phyloP scores from a whole-genome alignment of 2,888 invertebrate genomes.

The Lasioglossum vierecki region DNA sequence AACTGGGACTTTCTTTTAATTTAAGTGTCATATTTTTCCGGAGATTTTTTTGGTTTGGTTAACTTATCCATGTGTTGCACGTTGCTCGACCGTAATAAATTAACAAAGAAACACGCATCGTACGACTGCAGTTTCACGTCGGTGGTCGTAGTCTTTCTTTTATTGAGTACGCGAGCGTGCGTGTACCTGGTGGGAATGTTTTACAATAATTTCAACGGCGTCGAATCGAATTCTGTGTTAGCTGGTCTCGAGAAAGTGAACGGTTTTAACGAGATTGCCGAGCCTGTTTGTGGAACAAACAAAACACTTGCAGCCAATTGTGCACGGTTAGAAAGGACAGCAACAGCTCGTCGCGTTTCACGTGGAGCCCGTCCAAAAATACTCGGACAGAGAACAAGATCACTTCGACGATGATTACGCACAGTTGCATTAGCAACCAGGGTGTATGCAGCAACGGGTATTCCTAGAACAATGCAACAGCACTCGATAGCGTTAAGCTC shows the following conservation, averaged over 20 bases:
- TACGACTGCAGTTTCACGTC: slow-evolving; percentile 28
- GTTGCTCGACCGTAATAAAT: not conserved
- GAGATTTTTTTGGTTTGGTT: slow-evolving; percentile 29
- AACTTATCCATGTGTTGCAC: slow-evolving; percentile 19
- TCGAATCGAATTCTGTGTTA: not conserved
- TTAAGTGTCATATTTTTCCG: slow-evolving; percentile 27
- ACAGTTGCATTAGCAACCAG: slow-evolving; percentile 82
- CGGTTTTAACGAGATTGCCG: slow-evolving; percentile 47
- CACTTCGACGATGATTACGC: slow-evolving; percentile 80
- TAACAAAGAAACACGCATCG: slow-evolving; percentile 13
- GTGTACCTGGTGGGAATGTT: not conserved
- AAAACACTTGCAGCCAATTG: slow-evolving; percentile 83
- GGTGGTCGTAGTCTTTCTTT: not conserved
- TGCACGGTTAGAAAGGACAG: slow-evolving; percentile 76
- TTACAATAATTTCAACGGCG: slow-evolving; percentile 27
- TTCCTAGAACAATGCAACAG: slow-evolving; percentile 70
- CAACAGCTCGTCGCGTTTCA: slow-evolving; percentile 79
- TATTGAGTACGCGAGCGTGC: slow-evolving; percentile 8
- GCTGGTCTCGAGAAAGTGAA: not conserved
- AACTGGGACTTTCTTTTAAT: slow-evolving; percentile 17
- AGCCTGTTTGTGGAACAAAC: slow-evolving; percentile 78
- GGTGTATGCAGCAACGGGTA: slow-evolving; percentile 81
- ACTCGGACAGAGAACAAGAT: slow-evolving; percentile 78
- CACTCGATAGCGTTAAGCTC: not conserved
- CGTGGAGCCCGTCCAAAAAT: slow-evolving; percentile 79